Evolutionary conservation across 2,888 invertebrate species (phyloP), one percentile per base, ranked within the genome.

Genomic region (Cepaea hortensis): DNA sequence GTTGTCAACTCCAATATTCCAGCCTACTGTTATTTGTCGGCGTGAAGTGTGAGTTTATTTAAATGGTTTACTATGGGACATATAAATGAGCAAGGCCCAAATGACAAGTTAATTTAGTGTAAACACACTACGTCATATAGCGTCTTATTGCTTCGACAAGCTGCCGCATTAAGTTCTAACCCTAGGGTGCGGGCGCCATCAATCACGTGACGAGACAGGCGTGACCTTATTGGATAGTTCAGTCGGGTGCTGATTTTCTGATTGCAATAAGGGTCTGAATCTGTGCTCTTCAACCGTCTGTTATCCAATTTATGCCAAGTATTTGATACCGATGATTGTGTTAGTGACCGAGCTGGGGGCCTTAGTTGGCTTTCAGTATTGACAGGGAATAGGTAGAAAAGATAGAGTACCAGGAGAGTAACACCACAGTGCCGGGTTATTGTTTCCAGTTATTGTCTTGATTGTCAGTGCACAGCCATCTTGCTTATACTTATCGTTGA

Each of bases 141-240:
- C 55, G 13, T 1, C 3, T 46, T 83, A 18, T 72, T 62, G 75
- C 75, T 3, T 18, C 11, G 11, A 50, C 70, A 55, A 23, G 55
- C 55, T 55, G 11, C 0, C 20, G 9, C 15, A 48, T 76, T n/a
- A 18, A 84, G 20, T 77, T 84, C 76, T 65, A 55, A 62, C 65
- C 65, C 5, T 2, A 73, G 76, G 84, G n/a, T 48, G 65, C 76
- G 23, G 76, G 84, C 6, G 65, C 18, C 65, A 84, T 84, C 84
- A 75, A 76, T 84, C 84, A 84, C 84, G 48, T 65, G 84, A n/a
- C n/a, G 76, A 62, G 65, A 75, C 76, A 76, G 76, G 61, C 65
- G 48, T 84, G 62, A 76, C 84, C 76, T 48, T 55, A 84, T 84
- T 84, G 76, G 84, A 84, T 76, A 76, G 76, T 76, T 84, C 84